Conservation (phyloP, 2,888 invertebrate species). For the Noctua janthina region DNA sequence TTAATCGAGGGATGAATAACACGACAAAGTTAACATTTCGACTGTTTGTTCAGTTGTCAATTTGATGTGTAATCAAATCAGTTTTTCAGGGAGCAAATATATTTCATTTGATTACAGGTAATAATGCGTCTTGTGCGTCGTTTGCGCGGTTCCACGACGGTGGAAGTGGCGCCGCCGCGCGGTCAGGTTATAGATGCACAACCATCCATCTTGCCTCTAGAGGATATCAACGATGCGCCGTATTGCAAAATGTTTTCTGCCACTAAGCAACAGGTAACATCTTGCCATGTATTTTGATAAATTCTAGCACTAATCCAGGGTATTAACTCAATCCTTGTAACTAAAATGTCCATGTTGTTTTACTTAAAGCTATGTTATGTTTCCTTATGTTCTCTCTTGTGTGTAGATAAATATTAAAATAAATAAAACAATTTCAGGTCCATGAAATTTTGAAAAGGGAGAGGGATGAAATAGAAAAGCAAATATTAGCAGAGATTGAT, state of each 20-base stretch:
- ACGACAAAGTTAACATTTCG: background rate
- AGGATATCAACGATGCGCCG: slow-evolving; percentile 87
- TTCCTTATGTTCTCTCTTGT: too few relatives aligned
- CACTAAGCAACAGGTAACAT: slow-evolving; percentile 91
- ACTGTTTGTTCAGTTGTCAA: background rate
- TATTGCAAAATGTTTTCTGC: slow-evolving; percentile 95
- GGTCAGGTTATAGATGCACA: slow-evolving; percentile 87
- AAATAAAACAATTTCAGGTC: slow-evolving; percentile 84
- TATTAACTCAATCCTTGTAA: background rate
- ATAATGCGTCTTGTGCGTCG: slow-evolving; percentile 96
- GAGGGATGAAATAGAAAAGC: slow-evolving; percentile 91
- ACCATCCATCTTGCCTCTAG: slow-evolving; percentile 78
- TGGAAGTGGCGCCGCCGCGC: slow-evolving; percentile 90
- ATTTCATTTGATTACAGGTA: slow-evolving; percentile 73
- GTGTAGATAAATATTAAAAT: too few relatives aligned
- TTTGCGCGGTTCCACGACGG: slow-evolving; percentile 92
- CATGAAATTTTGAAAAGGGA: slow-evolving; percentile 94
- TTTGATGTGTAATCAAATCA: background rate
- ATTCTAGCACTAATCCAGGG: background rate
- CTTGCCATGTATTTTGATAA: background rate
- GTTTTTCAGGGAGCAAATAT: background rate
- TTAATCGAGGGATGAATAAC: background rate
- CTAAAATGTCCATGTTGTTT: background rate
- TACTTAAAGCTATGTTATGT: too few relatives aligned
- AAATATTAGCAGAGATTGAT: slow-evolving; percentile 92